These are phyloP conservation scores for Lasiommata megera DNA, from an alignment of 2,888 invertebrate species.

Conservation along the genomic window DNA sequence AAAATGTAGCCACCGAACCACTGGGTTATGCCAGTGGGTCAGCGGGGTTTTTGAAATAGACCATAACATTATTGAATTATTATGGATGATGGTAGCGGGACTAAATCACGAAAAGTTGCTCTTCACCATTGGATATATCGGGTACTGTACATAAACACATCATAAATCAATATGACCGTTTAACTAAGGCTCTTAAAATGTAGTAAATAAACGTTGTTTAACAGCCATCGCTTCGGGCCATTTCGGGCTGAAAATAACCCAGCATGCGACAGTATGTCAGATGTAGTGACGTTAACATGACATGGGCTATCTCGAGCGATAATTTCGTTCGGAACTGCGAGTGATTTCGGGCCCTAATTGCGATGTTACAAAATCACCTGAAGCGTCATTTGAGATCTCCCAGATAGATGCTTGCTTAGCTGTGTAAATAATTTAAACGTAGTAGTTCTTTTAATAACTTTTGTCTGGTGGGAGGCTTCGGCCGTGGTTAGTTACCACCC, in stretches of 20 bases:
- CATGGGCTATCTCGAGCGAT: slow-evolving; percentile 22
- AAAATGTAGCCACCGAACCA: too few relatives aligned
- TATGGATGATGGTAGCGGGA: too few relatives aligned
- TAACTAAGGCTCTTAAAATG: neutral
- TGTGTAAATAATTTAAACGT: too few relatives aligned
- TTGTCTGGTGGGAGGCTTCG: too few relatives aligned
- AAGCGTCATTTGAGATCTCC: neutral
- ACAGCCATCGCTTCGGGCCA: neutral
- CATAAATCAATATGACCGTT: neutral
- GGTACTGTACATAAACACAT: neutral
- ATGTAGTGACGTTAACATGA: slow-evolving; percentile 22
- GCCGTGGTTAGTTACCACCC: too few relatives aligned
- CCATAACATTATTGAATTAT: too few relatives aligned
- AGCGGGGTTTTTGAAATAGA: too few relatives aligned
- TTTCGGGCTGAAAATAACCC: slow-evolving; percentile 2
- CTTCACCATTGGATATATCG: too few relatives aligned
- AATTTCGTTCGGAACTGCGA: slow-evolving; percentile 2
- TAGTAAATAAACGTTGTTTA: slow-evolving; percentile 1
- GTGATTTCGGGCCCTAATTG: slow-evolving; percentile 6
- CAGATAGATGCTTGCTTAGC: neutral
- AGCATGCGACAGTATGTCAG: slow-evolving; percentile 8
- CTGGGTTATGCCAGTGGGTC: too few relatives aligned
- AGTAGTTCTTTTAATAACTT: neutral
- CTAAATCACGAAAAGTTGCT: too few relatives aligned
- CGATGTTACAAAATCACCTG: neutral